Percentiles rank a stretch among this genome's conserved stretches.
These are phyloP conservation scores for Argyrosomus japonicus DNA, from an alignment of 2,113 vertebrate genomes.

Conservation along the genomic window DNA sequence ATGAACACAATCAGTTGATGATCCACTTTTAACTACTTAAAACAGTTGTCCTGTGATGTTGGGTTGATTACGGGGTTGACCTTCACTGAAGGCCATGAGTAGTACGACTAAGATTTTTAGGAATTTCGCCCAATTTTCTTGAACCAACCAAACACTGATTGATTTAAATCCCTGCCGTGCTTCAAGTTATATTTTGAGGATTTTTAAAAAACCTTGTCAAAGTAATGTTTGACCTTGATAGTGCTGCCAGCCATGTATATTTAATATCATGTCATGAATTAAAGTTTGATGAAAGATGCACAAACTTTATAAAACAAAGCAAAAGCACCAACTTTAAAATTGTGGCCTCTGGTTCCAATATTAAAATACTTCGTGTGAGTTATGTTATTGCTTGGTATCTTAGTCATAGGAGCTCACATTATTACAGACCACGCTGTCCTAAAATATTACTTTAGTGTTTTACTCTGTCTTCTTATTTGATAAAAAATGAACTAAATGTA, in stretches of 20 bases:
- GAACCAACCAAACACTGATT: not conserved
- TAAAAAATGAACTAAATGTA: not conserved
- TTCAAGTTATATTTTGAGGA: not conserved
- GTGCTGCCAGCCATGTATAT: not conserved
- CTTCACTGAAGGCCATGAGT: not conserved
- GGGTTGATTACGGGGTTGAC: not conserved
- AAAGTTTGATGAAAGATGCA: not conserved
- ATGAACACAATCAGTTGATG: not conserved
- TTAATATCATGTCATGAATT: not conserved
- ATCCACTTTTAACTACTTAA: not conserved
- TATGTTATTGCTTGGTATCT: not conserved
- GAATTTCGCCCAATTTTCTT: not conserved
- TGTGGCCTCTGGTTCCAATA: not conserved
- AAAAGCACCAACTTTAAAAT: not conserved
- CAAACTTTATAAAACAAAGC: not conserved
- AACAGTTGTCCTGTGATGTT: not conserved
- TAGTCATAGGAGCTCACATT: too few relatives aligned
- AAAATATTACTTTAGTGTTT: not conserved
- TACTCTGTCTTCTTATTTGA: not conserved
- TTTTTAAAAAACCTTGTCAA: not conserved
- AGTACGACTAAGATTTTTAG: not conserved
- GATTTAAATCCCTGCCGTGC: not conserved
- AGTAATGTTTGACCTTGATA: not conserved
- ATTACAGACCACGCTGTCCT: too few relatives aligned
- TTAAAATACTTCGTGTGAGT: not conserved